These are phyloP conservation scores for Struthio camelus DNA, from an alignment of 2,113 vertebrate species.

Conservation along the genomic window DNA sequence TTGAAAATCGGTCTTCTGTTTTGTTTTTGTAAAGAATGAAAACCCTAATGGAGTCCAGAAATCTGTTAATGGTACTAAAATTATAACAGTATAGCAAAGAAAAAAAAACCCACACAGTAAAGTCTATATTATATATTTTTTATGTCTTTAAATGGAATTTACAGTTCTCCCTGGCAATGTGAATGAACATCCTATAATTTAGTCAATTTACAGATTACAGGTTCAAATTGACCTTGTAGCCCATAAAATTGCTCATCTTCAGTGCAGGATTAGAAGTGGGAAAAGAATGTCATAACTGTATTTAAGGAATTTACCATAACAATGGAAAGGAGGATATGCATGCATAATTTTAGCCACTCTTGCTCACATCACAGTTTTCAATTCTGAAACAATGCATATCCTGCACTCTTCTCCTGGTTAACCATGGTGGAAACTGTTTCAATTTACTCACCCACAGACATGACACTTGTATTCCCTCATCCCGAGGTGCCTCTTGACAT, in stretches of 20 bases:
- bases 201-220: slow-evolving; percentile 91
- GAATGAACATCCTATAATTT: slow-evolving; percentile 91
- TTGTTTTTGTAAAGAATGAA: slow-evolving; percentile 63
- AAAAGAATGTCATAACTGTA: slow-evolving; percentile 87
- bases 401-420: slow-evolving; percentile 54
- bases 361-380: slow-evolving; percentile 71
- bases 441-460: slow-evolving; percentile 95
- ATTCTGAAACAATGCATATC: slow-evolving; percentile 75
- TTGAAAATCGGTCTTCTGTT: slow-evolving; percentile 67
- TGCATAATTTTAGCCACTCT: slow-evolving; percentile 81
- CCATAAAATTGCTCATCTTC: slow-evolving; percentile 86
- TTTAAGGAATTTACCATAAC: slow-evolving; percentile 88
- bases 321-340: slow-evolving; percentile 81
- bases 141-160: slow-evolving; percentile 82
- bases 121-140: slow-evolving; percentile 84
- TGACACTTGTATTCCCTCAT: slow-evolving; percentile 99
- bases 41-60: slow-evolving; percentile 65
- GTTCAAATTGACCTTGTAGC: slow-evolving; percentile 88
- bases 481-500: slow-evolving; percentile 98
- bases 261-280: slow-evolving; percentile 81
- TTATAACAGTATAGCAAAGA: slow-evolving; percentile 67
- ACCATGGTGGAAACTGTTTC: slow-evolving; percentile 56
- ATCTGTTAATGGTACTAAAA: slow-evolving; percentile 72
- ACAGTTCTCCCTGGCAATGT: slow-evolving; percentile 85
- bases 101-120: slow-evolving; percentile 72